These are phyloP conservation scores for Brachylomia viminalis DNA, from an alignment of 2,888 invertebrate species.

Conservation along the genomic window DNA sequence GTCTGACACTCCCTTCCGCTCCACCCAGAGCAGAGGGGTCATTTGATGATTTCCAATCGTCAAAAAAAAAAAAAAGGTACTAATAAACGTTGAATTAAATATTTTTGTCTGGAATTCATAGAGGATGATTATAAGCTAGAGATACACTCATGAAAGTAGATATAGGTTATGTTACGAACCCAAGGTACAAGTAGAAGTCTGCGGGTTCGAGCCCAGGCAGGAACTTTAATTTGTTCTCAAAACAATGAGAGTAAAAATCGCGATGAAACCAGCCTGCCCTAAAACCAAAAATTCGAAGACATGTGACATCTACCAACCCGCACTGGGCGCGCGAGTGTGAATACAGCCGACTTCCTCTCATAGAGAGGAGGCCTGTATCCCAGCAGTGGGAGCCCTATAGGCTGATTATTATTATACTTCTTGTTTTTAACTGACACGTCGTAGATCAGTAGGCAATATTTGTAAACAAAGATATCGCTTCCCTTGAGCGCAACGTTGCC, in stretches of 20 bases:
- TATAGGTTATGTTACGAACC: neutral
- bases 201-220: neutral
- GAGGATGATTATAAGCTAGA: neutral
- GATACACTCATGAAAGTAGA: neutral
- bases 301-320: neutral
- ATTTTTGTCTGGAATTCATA: too few species aligned
- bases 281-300: neutral
- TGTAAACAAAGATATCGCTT: slow-evolving; percentile 13
- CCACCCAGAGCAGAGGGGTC: too few species aligned
- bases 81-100: neutral
- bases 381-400: too few species aligned
- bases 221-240: too few species aligned
- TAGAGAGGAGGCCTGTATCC: neutral
- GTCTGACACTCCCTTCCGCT: too few species aligned
- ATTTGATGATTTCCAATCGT: too few species aligned
- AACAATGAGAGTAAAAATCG: neutral
- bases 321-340: too few species aligned
- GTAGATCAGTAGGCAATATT: slow-evolving; percentile 13
- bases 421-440: neutral
- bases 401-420: too few species aligned
- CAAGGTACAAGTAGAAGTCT: neutral
- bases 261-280: neutral
- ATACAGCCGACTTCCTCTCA: neutral
- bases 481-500: neutral
- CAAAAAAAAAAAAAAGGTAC: too few species aligned